These are phyloP conservation scores for Rhombomys opimus DNA, from an alignment of 2,113 vertebrate species.

Conservation along the genomic window DNA sequence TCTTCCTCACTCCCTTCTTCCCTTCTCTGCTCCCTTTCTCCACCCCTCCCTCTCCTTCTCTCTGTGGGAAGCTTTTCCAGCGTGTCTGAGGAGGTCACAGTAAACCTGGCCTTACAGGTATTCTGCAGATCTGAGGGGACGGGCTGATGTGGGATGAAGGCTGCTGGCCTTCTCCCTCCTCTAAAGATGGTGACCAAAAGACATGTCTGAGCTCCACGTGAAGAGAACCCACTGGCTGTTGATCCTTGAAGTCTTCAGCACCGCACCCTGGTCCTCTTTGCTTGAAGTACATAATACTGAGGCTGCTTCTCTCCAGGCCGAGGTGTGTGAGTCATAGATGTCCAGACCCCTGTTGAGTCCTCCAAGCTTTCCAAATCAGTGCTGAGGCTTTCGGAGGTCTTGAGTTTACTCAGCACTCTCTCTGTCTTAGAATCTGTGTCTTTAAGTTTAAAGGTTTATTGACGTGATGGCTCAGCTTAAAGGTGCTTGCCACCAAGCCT, in stretches of 20 bases:
- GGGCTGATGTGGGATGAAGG: background rate
- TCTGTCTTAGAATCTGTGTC: background rate
- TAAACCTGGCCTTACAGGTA: background rate
- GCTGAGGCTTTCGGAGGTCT: background rate
- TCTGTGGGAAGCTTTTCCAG: too few relatives aligned
- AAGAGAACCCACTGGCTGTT: background rate
- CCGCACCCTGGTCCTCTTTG: background rate
- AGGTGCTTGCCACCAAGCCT: background rate
- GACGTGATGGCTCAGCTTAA: background rate
- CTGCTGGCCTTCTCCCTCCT: background rate
- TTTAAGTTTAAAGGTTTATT: background rate
- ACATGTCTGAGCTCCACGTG: background rate
- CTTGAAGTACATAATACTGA: background rate
- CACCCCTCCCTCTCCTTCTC: too few relatives aligned
- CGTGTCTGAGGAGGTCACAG: too few relatives aligned
- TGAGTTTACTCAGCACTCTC: background rate
- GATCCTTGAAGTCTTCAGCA: background rate
- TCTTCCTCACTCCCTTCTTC: too few relatives aligned
- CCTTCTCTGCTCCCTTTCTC: too few relatives aligned
- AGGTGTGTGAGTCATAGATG: background rate
- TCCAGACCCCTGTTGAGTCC: background rate
- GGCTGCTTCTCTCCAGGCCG: background rate
- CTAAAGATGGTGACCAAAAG: background rate
- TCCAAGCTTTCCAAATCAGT: background rate
- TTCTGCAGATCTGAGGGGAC: background rate